Base-by-base conservation (phyloP, 2,797 vertebrate genomes). In the Galaxias olidus region DNA sequence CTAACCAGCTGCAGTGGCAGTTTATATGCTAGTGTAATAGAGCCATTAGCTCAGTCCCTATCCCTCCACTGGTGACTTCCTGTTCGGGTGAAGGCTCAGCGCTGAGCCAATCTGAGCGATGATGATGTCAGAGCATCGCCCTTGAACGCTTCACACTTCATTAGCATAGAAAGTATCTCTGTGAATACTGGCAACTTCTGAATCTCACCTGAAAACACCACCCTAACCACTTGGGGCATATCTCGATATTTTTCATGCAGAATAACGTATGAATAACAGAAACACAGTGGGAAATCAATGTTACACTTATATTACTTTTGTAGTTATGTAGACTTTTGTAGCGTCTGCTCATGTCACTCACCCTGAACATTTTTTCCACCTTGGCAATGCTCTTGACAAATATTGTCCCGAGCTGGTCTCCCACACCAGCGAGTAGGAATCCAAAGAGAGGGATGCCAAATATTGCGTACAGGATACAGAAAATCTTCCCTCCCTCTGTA, bases 361-460 rank as follows among this genome's bases (percentile, higher is more conserved):
- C 97, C 91, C 95, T 90, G 82, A 97, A 98, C 87, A 97, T 95
- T 67, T 95, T 97, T 82, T 98, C 96, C 84, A 98, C 96, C 79
- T 92, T 94, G 74, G 96, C 93, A 7, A 98, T 98, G 86, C 94
- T 88, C 88, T 98, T 98, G 63, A 95, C 96, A 87, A 98, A 98
- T 86, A 98, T 98, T 77, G 96, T 98, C 68, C 97, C 97, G n/a
- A 98, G 94, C 83, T 98, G 97, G 72, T 98, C 97, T 51, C 97
- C 97, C 63, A 98, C 95, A 14, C 97, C 97, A 69, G 97, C 97
- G 66, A 98, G 89, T 74, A 98, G 91, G 87, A 98, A 98, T 65
- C 97, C 97, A 84, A 98, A 98, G 1, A 98, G 90, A 8, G 97
- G 97, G 71, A 98, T 98, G 48, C 97, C 97, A 86, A 98, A 97